phyloP scores from a whole-genome alignment of 2,113 vertebrate species.

The Percina caprodes region DNA sequence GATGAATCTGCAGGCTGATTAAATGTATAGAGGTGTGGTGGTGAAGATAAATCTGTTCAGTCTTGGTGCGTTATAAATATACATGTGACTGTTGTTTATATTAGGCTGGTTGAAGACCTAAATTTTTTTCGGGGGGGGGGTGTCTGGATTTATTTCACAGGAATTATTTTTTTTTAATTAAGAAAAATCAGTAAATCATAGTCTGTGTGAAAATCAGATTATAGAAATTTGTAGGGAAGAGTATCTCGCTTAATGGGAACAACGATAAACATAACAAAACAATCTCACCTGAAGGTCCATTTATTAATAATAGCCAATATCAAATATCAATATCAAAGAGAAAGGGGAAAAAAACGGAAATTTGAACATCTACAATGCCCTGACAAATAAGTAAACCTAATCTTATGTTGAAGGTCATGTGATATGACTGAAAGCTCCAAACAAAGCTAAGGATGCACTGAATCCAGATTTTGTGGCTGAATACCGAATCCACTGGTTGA shows the following conservation, averaged over 20 bases:
- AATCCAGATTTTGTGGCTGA: no score
- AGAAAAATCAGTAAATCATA: not conserved
- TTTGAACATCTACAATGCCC: not conserved
- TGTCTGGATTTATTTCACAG: slow-evolving; percentile 5
- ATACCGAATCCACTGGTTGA: no score
- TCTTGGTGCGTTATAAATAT: slow-evolving; percentile 18
- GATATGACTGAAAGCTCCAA: not conserved
- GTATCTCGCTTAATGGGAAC: not conserved
- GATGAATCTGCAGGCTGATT: slow-evolving; percentile 50
- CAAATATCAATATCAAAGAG: not conserved
- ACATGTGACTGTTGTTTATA: slow-evolving; percentile 9
- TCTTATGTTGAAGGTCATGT: not conserved
- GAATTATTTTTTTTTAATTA: slow-evolving; percentile 8
- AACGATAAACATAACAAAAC: not conserved
- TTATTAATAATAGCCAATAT: not conserved
- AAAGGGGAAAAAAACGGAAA: not conserved
- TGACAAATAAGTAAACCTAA: not conserved
- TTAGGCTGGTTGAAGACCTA: not conserved
- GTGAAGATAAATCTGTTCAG: slow-evolving; percentile 9
- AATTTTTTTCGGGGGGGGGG: not conserved
- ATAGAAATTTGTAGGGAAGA: not conserved
- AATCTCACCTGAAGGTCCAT: not conserved
- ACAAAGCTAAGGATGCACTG: not conserved
- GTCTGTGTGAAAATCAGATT: not conserved
- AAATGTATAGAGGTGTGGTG: slow-evolving; percentile 22